A percentile compares a stretch with the other conserved stretches of the same genome.
phyloP scores from a whole-genome alignment of 2,797 vertebrate species.

The Sparus aurata region DNA sequence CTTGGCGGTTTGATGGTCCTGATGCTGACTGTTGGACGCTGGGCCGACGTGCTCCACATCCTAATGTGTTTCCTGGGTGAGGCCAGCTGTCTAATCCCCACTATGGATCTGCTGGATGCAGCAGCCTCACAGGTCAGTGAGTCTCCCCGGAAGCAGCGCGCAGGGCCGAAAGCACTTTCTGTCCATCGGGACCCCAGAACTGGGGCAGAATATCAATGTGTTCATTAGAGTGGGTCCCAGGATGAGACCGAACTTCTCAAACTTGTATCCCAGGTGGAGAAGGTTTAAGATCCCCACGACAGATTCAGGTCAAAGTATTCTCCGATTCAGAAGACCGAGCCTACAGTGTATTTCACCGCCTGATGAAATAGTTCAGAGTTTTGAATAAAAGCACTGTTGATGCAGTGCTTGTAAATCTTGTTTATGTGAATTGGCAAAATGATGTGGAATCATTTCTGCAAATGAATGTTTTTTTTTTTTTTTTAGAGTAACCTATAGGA shows the following conservation, averaged over 20 bases:
- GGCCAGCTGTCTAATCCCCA: slow-evolving; percentile 87
- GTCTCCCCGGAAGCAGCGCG: slow-evolving; percentile 48
- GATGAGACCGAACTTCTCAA: slow-evolving; percentile 62
- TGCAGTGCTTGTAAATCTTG: neutral
- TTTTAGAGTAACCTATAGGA: neutral
- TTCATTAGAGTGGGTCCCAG: slow-evolving; percentile 68
- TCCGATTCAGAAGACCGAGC: slow-evolving; percentile 47
- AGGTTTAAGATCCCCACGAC: slow-evolving; percentile 66
- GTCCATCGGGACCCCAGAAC: slow-evolving; percentile 49
- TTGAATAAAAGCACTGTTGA: slow-evolving; percentile 7
- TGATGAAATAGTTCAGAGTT: slow-evolving; percentile 23
- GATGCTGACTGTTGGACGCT: slow-evolving; percentile 93
- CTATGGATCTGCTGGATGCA: slow-evolving; percentile 84
- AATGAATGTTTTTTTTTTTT: neutral
- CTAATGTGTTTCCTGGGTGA: slow-evolving; percentile 92
- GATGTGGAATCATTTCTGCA: neutral
- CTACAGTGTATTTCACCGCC: slow-evolving; percentile 47
- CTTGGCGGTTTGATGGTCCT: slow-evolving; percentile 92
- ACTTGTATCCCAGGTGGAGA: slow-evolving; percentile 64
- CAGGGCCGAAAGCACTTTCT: slow-evolving; percentile 44
- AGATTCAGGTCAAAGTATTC: slow-evolving; percentile 71
- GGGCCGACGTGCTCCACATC: slow-evolving; percentile 91
- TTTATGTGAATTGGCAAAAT: neutral
- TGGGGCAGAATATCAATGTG: slow-evolving; percentile 68
- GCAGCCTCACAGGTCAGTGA: slow-evolving; percentile 85